Percentiles rank a stretch among this genome's conserved stretches.
These are phyloP conservation scores for Mimachlamys varia DNA, from an alignment of 2,888 invertebrate genomes.

Conservation along the genomic window DNA sequence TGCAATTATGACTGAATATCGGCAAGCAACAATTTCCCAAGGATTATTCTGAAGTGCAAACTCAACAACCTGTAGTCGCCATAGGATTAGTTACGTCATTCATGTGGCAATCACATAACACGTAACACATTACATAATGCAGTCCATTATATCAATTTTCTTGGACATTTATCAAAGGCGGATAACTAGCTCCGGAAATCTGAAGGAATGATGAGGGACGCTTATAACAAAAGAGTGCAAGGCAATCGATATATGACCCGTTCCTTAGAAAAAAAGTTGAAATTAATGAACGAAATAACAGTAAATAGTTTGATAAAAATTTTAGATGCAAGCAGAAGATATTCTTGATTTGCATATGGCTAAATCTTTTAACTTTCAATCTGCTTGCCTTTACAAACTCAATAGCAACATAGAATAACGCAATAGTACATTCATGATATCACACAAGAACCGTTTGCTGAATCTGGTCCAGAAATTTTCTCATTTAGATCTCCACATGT, in stretches of 20 bases:
- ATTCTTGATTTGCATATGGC: too few relatives aligned
- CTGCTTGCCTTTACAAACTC: too few relatives aligned
- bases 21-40: neutral
- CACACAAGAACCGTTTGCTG: too few relatives aligned
- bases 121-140: neutral
- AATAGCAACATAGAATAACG: too few relatives aligned
- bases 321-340: too few relatives aligned
- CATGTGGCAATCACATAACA: neutral
- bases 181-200: neutral
- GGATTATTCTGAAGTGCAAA: neutral
- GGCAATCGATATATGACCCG: neutral
- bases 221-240: neutral
- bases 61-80: neutral
- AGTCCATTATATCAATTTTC: neutral
- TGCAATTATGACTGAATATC: neutral
- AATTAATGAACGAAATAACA: too few relatives aligned
- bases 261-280: too few relatives aligned
- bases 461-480: too few relatives aligned
- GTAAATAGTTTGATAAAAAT: too few relatives aligned
- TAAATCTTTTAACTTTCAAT: too few relatives aligned
- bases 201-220: neutral
- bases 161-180: neutral
- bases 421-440: too few relatives aligned
- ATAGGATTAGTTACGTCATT: neutral
- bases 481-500: too few relatives aligned